Evolutionary conservation across 2,888 invertebrate species (phyloP).

Genomic region (Pherbina coryleti): DNA sequence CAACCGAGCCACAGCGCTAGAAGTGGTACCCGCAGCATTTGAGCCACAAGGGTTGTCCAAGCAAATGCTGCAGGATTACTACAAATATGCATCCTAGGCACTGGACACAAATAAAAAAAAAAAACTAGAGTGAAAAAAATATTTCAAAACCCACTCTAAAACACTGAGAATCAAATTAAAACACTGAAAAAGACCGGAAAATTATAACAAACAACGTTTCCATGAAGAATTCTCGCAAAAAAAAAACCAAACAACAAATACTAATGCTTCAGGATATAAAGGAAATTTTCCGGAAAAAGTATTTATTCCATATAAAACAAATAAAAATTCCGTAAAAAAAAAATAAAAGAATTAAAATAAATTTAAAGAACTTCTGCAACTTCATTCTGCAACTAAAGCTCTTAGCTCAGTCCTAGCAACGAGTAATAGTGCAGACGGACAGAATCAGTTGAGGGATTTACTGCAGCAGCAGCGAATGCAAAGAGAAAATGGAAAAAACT

Average conservation of each 20-base stretch:
- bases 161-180: constrained; percentile 61
- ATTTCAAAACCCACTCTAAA: constrained; percentile 5
- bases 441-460: no score
- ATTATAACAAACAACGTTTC: constrained; percentile 56
- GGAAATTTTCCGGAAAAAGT: neutral
- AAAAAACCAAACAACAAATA: no score
- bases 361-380: constrained; percentile 34
- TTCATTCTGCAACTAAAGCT: constrained; percentile 4
- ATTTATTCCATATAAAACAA: neutral
- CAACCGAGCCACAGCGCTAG: no score
- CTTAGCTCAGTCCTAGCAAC: neutral
- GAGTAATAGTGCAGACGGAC: neutral
- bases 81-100: neutral
- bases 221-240: neutral
- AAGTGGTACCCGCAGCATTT: no score
- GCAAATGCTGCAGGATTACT: no score
- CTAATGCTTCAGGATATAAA: no score
- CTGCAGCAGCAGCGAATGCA: no score
- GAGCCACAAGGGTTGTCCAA: no score
- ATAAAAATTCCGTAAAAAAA: neutral
- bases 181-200: constrained; percentile 63
- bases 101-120: constrained; percentile 30
- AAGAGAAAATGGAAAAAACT: neutral
- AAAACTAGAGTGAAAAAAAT: constrained; percentile 46
- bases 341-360: constrained; percentile 33